Evolutionary conservation across 2,113 vertebrate species (phyloP).

Genomic region (Raphicerus campestris): DNA sequence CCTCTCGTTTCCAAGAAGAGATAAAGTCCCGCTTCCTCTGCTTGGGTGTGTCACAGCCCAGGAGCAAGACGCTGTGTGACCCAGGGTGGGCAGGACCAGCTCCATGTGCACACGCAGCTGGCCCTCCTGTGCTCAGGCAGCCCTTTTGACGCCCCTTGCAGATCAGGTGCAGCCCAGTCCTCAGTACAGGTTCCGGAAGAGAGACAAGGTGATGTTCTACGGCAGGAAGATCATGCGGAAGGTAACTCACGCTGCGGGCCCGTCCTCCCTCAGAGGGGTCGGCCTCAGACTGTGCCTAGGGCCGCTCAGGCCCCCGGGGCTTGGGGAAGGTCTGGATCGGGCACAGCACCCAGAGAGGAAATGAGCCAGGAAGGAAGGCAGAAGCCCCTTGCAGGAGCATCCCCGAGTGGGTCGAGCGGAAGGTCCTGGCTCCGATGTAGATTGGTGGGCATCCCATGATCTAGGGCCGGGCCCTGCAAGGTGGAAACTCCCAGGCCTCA

Average conservation of each 20-base stretch:
- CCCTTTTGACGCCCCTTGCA: conserved; percentile 61
- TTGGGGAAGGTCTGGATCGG: background rate
- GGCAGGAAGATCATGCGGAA: conserved; percentile 96
- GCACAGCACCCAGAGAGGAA: background rate
- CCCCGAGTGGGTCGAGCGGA: rapidly evolving
- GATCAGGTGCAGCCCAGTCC: conserved; percentile 82
- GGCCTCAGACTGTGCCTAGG: background rate
- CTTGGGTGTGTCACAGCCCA: background rate
- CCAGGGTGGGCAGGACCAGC: rapidly evolving
- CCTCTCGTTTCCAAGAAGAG: background rate
- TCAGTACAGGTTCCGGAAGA: conserved; percentile 93
- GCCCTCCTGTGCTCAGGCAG: background rate
- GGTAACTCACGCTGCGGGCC: conserved; percentile 69
- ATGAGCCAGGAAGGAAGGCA: background rate
- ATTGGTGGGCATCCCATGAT: background rate
- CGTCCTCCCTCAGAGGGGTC: rapidly evolving
- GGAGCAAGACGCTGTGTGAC: rapidly evolving
- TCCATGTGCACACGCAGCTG: rapidly evolving
- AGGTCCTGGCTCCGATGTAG: background rate
- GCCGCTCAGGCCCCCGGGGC: background rate
- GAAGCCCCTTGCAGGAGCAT: too few species aligned
- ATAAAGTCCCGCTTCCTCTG: too few species aligned
- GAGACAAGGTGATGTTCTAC: conserved; percentile 96
- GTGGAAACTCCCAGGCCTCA: background rate
- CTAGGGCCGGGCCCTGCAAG: background rate